A percentile compares a stretch with the other conserved stretches of the same genome.
Evolutionary conservation across 1,140 invertebrate genomes (phyloP).

Genomic region (Paralvinella palmiformis): DNA sequence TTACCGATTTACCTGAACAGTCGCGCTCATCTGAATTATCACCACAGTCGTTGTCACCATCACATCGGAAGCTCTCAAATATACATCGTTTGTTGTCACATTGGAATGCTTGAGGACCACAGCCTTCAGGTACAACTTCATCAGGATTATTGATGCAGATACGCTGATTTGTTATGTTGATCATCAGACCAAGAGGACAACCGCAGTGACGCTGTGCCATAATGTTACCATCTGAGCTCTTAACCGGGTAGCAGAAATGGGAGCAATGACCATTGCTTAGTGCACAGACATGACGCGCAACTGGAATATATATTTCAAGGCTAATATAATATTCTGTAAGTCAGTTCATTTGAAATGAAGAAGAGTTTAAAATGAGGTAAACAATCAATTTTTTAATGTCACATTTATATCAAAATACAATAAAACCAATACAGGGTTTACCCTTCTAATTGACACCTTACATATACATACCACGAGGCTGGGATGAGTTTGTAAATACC

Average conservation of each 20-base stretch:
- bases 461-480: too few relatives aligned
- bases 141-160: constrained; percentile 76
- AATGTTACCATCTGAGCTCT: constrained; percentile 58
- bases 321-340: too few relatives aligned
- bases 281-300: constrained; percentile 75
- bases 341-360: too few relatives aligned
- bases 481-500: too few relatives aligned
- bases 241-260: constrained; percentile 79
- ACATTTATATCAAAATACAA: too few relatives aligned
- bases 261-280: constrained; percentile 82
- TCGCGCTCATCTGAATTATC: constrained; percentile 88
- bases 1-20: constrained; percentile 7
- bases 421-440: too few relatives aligned
- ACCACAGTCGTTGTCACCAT: constrained; percentile 83
- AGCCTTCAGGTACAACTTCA: constrained; percentile 72
- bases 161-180: constrained; percentile 57
- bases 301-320: constrained; percentile 32
- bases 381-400: too few relatives aligned
- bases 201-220: constrained; percentile 62
- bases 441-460: too few relatives aligned
- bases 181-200: constrained; percentile 89
- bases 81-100: constrained; percentile 94
- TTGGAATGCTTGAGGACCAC: constrained; percentile 67
- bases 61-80: constrained; percentile 91
- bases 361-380: too few relatives aligned